Evolutionary conservation across 2,797 vertebrate species (phyloP).

Genomic region (Lophotriccus pileatus): DNA sequence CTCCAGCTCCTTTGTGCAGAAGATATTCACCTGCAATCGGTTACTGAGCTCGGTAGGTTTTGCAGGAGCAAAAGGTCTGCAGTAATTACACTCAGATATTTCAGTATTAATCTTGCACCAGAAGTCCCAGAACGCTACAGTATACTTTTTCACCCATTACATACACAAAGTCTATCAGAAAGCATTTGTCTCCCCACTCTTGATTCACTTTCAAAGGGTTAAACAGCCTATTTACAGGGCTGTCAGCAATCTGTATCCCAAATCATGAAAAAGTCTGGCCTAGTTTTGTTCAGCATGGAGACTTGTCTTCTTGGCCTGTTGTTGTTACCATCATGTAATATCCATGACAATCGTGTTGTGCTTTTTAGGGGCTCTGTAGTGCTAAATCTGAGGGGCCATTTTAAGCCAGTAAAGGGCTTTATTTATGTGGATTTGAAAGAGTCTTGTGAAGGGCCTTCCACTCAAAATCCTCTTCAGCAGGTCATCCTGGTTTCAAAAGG

Average conservation of each 20-base stretch:
- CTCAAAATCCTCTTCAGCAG: slow-evolving; percentile 92
- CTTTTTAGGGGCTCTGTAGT: slow-evolving; percentile 82
- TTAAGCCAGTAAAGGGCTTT: slow-evolving; percentile 96
- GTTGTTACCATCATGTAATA: slow-evolving; percentile 96
- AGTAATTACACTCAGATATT: slow-evolving; percentile 1
- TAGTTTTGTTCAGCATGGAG: slow-evolving; percentile 91
- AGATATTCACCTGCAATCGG: not conserved
- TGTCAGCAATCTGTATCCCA: slow-evolving; percentile 91
- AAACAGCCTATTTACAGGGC: slow-evolving; percentile 99
- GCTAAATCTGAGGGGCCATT: slow-evolving; percentile 91
- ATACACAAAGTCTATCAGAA: slow-evolving; percentile 93
- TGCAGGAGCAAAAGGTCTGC: not conserved
- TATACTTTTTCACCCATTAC: slow-evolving; percentile 85
- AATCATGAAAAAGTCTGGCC: slow-evolving; percentile 85
- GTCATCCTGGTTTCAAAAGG: slow-evolving; percentile 92
- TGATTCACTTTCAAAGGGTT: slow-evolving; percentile 98
- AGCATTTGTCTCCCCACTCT: slow-evolving; percentile 88
- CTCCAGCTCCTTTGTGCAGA: not conserved
- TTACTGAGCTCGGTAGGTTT: not conserved
- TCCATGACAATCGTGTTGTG: slow-evolving; percentile 99
- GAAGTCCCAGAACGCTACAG: slow-evolving; percentile 45
- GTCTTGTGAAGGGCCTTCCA: slow-evolving; percentile 92
- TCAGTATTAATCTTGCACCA: not conserved
- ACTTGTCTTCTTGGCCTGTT: slow-evolving; percentile 92
- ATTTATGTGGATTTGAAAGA: slow-evolving; percentile 99